These are phyloP conservation scores for Lamellibrachia luymesi DNA, from an alignment of 1,140 invertebrate species.

Conservation along the genomic window DNA sequence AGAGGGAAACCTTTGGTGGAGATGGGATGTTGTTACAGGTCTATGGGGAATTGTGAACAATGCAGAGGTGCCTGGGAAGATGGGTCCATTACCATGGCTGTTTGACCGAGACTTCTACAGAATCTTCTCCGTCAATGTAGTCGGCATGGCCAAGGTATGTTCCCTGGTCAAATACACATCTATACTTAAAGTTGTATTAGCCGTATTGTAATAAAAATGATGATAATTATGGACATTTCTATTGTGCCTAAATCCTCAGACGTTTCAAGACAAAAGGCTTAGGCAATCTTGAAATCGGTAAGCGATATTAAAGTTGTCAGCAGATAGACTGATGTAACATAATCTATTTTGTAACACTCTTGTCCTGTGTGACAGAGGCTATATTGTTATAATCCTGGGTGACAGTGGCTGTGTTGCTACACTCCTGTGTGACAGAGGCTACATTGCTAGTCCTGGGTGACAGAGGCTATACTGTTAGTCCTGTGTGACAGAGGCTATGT, in stretches of 20 bases:
- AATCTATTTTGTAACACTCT: too few relatives aligned
- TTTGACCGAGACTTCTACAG: slow-evolving; percentile 32
- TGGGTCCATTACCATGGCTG: slow-evolving; percentile 41
- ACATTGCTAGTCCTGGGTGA: too few relatives aligned
- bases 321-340: too few relatives aligned
- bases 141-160: slow-evolving; percentile 63
- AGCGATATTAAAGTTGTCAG: too few relatives aligned
- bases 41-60: slow-evolving; percentile 29
- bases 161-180: neutral
- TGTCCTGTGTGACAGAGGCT: too few relatives aligned
- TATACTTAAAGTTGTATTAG: neutral
- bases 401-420: neutral
- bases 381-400: neutral
- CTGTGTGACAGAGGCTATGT: neutral
- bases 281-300: too few relatives aligned
- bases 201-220: too few relatives aligned
- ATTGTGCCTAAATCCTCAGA: too few relatives aligned
- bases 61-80: slow-evolving; percentile 80
- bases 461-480: too few relatives aligned
- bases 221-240: too few relatives aligned
- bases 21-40: neutral
- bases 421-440: neutral
- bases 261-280: too few relatives aligned
- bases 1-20: neutral
- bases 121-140: slow-evolving; percentile 35